These are phyloP conservation scores for Machaerirhynchus nigripectus DNA, from an alignment of 2,113 vertebrate genomes.

Conservation along the genomic window DNA sequence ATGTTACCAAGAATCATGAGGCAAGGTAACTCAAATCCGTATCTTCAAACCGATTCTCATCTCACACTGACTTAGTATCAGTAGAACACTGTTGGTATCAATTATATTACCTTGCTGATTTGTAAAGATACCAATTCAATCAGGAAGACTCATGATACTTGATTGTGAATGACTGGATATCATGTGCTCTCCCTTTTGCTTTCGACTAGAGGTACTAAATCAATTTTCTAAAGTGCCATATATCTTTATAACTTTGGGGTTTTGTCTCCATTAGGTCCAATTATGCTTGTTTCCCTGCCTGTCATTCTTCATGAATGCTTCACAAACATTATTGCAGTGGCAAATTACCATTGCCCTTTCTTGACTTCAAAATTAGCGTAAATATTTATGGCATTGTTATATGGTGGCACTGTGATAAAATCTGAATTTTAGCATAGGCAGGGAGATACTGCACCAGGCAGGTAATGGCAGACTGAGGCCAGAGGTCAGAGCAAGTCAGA, in stretches of 20 bases:
- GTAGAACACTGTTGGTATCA: not conserved
- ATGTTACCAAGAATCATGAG: not conserved
- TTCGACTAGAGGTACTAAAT: constrained; percentile 23
- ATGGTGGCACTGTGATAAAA: not conserved
- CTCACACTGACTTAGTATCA: not conserved
- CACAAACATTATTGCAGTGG: constrained; percentile 11
- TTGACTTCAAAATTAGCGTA: not conserved
- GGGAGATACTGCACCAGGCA: not conserved
- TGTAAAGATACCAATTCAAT: constrained; percentile 1
- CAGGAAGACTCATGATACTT: not conserved
- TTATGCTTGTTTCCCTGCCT: constrained; percentile 38
- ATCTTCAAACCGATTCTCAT: not conserved
- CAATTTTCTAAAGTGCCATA: constrained; percentile 28
- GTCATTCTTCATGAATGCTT: constrained; percentile 25
- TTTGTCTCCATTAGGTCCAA: constrained; percentile 38
- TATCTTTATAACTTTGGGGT: constrained; percentile 26
- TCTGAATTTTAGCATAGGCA: not conserved
- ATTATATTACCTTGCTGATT: not conserved
- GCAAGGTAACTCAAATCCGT: not conserved
- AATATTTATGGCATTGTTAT: not conserved
- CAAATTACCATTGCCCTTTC: constrained; percentile 15
- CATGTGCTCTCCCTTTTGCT: not conserved
- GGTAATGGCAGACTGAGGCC: not conserved
- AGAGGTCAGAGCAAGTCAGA: not conserved
- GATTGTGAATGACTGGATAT: constrained; percentile 15